Base-by-base conservation (phyloP, 92 coral and sea anemone species). In the Palythoa caribaeorum region DNA sequence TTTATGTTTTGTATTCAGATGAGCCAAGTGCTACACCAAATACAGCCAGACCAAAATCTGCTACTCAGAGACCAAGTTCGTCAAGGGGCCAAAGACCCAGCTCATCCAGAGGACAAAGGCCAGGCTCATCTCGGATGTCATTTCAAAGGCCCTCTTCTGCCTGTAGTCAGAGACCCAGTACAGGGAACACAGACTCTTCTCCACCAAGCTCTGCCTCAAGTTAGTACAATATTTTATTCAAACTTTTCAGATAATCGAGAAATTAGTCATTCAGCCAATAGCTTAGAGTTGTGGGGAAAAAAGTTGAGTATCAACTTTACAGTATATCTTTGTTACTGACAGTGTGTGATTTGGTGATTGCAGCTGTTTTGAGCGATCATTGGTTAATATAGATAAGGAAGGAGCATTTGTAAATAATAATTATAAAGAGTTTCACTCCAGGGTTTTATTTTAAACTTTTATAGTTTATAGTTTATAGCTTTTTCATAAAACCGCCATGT, bases 11-110 rank as follows among this genome's bases (percentile, higher is more conserved):
- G 39, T 9, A 9, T 51, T 77, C 40, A 77, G 83, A 77, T 36
- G 83, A 77, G 15, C 83, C 15, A 9, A 77, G 36, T 53, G 53
- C 69, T 8, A 53, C 80, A 53, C 16, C 68, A 5, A 21, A 38
- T 14, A 20, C 94, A 73, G 91, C 79, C 51, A 92, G 94, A 73
- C 95, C 95, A 76, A 90, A 89, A 72, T 90, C 92, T 53, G 97
- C 98, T 50, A 89, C 79, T 15, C 76, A 81, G 54, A 86, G 94
- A 72, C 94, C 88, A 44, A 44, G 92, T 3, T 88, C 92, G 1
- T 15, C 92, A 8, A 60, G 71, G 70, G 92, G 89, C 21, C 65
- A 90, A 77, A 88, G 91, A 35, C 88, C 93, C 8, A 86, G 93
- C 14, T 87, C 87, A 63, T 88, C 94, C 6, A 83, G 53, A 15